phyloP scores from a whole-genome alignment of 30 jellyfish, hydroid and myxozoan species.

The Aurelia sp. region DNA sequence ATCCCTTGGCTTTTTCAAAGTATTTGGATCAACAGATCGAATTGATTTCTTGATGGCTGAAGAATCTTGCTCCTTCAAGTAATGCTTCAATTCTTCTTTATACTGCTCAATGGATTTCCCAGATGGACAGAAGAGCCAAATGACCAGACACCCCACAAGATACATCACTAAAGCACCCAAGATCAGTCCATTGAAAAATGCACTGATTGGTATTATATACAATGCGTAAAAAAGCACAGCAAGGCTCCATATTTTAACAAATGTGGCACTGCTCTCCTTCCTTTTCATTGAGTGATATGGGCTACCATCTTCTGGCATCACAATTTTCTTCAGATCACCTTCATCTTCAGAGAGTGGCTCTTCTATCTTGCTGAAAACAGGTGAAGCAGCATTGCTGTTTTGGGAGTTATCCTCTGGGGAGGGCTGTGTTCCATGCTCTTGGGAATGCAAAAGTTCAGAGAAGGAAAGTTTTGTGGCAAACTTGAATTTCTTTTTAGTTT shows the following conservation, averaged over 20 bases:
- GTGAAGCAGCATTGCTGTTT: slow-evolving; percentile 48
- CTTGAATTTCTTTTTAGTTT: slow-evolving; percentile 61
- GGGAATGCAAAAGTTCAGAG: slow-evolving; percentile 88
- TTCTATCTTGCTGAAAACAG: slow-evolving; percentile 37
- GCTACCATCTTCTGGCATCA: slow-evolving; percentile 13
- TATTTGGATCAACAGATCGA: slow-evolving; percentile 71
- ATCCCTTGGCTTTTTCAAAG: slow-evolving; percentile 90
- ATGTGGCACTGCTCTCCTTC: slow-evolving; percentile 10
- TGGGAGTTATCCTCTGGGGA: slow-evolving; percentile 47
- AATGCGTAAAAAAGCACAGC: slow-evolving; percentile 63
- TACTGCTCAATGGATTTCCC: slow-evolving; percentile 85
- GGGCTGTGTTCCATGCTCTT: slow-evolving; percentile 59
- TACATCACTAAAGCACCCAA: slow-evolving; percentile 79
- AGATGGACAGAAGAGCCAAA: slow-evolving; percentile 95
- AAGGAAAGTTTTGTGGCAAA: slow-evolving; percentile 70
- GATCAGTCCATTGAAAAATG: slow-evolving; percentile 54
- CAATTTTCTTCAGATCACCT: slow-evolving; percentile 9
- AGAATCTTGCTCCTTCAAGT: slow-evolving; percentile 56
- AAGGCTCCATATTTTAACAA: slow-evolving; percentile 49
- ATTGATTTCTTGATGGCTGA: slow-evolving; percentile 44
- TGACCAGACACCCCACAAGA: slow-evolving; percentile 78
- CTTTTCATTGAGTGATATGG: background rate
- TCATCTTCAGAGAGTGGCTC: slow-evolving; percentile 61
- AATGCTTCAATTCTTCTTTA: slow-evolving; percentile 70
- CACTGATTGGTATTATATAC: slow-evolving; percentile 21